Conservation (phyloP, 2,888 invertebrate genomes). For the Hypomecis atomaria region DNA sequence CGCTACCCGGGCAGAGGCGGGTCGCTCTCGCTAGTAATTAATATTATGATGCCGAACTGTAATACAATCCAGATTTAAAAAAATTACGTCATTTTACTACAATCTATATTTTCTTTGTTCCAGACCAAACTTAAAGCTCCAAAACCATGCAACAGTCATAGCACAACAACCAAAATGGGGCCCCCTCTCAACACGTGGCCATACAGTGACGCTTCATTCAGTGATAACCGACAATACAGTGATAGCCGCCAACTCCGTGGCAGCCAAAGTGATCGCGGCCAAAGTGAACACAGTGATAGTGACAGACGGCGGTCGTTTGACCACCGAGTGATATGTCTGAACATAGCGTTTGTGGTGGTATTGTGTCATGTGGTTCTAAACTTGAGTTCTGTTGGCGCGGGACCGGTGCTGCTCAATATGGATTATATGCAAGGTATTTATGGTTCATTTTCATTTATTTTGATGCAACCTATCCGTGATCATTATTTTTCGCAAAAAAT, state of each 20-base stretch:
- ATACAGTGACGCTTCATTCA: slow-evolving; percentile 52
- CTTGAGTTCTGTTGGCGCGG: slow-evolving; percentile 64
- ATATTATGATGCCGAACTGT: too few species aligned
- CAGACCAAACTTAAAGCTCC: slow-evolving; percentile 47
- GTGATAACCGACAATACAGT: slow-evolving; percentile 35
- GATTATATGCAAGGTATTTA: slow-evolving; percentile 76
- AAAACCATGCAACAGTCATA: slow-evolving; percentile 59
- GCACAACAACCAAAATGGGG: slow-evolving; percentile 61
- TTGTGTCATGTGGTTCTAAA: slow-evolving; percentile 66
- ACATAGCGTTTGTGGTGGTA: slow-evolving; percentile 65
- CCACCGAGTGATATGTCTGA: slow-evolving; percentile 62
- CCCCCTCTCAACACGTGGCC: slow-evolving; percentile 73
- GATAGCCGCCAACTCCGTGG: neutral
- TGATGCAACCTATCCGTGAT: too few species aligned
- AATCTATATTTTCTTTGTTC: slow-evolving; percentile 52
- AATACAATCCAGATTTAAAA: too few species aligned
- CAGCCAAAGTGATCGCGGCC: slow-evolving; percentile 42
- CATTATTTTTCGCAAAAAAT: too few species aligned
- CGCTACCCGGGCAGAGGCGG: too few species aligned
- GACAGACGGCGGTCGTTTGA: slow-evolving; percentile 17
- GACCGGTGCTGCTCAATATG: slow-evolving; percentile 73
- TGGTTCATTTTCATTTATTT: neutral
- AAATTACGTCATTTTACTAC: too few species aligned
- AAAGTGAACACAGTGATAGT: slow-evolving; percentile 48
- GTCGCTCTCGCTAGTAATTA: too few species aligned